Base-by-base conservation (phyloP, 1,140 invertebrate species). In the Elysia chlorotica region DNA sequence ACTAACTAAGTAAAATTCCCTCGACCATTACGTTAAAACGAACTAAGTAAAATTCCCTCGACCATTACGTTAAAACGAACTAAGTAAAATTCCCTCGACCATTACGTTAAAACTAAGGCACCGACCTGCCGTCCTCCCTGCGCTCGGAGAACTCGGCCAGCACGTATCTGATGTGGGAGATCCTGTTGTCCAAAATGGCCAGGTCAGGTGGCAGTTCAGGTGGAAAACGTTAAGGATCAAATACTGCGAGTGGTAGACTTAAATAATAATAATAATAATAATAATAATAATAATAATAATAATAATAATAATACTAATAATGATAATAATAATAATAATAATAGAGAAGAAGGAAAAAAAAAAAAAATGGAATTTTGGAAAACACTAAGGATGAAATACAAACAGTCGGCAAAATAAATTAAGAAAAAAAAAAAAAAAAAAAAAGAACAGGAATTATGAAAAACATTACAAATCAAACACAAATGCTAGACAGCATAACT, bases 101-200 rank as follows among this genome's bases (percentile, higher is more conserved):
- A n/a, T n/a, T n/a, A n/a, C n/a, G n/a, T n/a, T n/a, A n/a, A n/a
- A n/a, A n/a, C n/a, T n/a, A n/a, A n/a, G n/a, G n/a, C n/a, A 28
- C 67, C 76, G 86, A 91, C 90, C 88, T 91, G 35, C 91, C 92
- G 31, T 90, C 85, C 83, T 97, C 92, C 73, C 93, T 91, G 65
- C 94, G 88, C 65, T 90, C 92, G 75, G 91, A 94, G 82, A 99
- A 99, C 88, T 99, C 95, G 19, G 92, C 91, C 38, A 99, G 88
- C 21, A 99, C 94, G 78, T 92, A 89, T 19, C 95, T 89, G 56
- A 97, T 90, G 85, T 99, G 97, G 77, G 94, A 93, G 61, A 99
- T 98, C 82, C 96, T 90, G 81, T 96, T 93, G 84, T 96, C 93
- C 6, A 98, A 89, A 78, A 96, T 92, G 82, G 94, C 92, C 19